Conservation (phyloP, 2,113 vertebrate genomes). For the Gallinago media region DNA sequence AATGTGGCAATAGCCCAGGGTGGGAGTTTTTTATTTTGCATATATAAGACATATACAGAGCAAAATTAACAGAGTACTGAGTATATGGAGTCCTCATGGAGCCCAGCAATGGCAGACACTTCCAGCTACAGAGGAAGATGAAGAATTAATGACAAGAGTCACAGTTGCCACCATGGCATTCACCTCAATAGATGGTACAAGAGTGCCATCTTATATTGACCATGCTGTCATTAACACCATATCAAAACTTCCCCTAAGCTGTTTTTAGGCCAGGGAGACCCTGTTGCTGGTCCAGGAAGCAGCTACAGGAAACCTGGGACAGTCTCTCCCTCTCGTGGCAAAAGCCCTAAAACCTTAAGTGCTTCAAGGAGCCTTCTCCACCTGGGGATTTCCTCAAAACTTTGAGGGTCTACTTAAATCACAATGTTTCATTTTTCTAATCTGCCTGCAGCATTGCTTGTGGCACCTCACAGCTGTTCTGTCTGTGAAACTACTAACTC, state of each 20-base stretch:
- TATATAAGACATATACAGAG: fast-evolving
- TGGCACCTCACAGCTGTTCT: neutral
- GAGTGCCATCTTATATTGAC: neutral
- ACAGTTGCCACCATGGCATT: neutral
- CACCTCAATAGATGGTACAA: neutral
- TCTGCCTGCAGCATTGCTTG: neutral
- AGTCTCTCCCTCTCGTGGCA: constrained; percentile 6
- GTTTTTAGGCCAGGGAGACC: neutral
- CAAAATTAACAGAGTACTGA: neutral
- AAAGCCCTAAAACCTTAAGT: neutral
- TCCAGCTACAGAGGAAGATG: neutral
- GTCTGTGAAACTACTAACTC: neutral
- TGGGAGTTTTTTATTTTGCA: neutral
- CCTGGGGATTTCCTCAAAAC: neutral
- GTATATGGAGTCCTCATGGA: neutral
- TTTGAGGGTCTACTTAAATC: neutral
- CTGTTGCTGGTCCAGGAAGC: neutral
- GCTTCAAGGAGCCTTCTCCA: neutral
- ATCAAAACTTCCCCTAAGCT: neutral
- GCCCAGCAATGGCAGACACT: neutral
- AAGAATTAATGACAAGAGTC: neutral
- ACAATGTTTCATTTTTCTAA: neutral
- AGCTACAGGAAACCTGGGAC: neutral
- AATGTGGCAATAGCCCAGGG: neutral
- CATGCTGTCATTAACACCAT: neutral